Evolutionary conservation across 1,140 invertebrate genomes (phyloP).

Genomic region (Galleria mellonella): DNA sequence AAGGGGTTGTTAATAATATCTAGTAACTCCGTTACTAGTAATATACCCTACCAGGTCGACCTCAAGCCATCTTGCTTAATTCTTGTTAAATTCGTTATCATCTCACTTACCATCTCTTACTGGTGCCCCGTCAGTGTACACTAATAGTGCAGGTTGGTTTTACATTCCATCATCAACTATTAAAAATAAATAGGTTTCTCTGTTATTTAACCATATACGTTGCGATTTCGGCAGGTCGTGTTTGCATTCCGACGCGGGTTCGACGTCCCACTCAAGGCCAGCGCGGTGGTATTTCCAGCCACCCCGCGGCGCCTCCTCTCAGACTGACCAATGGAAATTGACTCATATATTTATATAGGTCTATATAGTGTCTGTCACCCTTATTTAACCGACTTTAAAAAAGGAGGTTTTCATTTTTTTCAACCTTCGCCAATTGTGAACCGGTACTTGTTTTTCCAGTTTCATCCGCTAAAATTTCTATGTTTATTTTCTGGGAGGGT

Average conservation of each 20-base stretch:
- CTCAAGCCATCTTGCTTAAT: too few relatives aligned
- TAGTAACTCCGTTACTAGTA: too few relatives aligned
- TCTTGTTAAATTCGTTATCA: too few relatives aligned
- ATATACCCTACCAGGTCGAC: too few relatives aligned
- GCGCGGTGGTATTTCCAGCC: slow-evolving; percentile 22
- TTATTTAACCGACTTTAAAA: not conserved
- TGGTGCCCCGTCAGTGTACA: too few relatives aligned
- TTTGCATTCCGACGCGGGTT: slow-evolving; percentile 61
- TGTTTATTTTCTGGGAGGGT: too few relatives aligned
- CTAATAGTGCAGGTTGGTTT: too few relatives aligned
- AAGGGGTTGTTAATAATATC: too few relatives aligned
- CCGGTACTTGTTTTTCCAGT: not conserved
- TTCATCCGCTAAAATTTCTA: not conserved
- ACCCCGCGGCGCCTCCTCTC: slow-evolving; percentile 45
- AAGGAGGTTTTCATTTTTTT: not conserved
- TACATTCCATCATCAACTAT: too few relatives aligned
- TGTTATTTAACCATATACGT: slow-evolving; percentile 28
- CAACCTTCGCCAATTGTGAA: not conserved
- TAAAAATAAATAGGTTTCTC: slow-evolving; percentile 17
- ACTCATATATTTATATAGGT: not conserved
- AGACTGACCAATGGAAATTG: not conserved
- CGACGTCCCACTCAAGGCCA: slow-evolving; percentile 55
- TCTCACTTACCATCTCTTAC: too few relatives aligned
- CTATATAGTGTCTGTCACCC: not conserved
- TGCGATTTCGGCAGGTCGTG: slow-evolving; percentile 47